A percentile compares a stretch with the other conserved stretches of the same genome.
Conservation (phyloP, 2,888 invertebrate genomes). For the Sicus ferrugineus region DNA sequence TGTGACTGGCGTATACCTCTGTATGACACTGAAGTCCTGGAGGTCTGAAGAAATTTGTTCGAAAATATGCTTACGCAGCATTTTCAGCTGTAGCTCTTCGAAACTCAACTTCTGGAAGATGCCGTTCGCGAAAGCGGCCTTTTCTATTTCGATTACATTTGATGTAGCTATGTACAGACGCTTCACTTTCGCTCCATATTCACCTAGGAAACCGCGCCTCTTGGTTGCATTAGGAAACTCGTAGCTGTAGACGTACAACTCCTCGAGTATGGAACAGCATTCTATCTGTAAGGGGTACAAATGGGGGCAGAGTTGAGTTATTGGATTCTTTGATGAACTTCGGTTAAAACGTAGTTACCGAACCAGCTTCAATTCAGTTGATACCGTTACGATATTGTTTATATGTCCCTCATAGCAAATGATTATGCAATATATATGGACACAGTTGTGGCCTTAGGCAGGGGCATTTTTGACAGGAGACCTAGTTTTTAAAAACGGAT, state of each 20-base stretch:
- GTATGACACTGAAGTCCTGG: conserved; percentile 45
- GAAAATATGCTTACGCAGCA: conserved; percentile 46
- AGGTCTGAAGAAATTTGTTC: conserved; percentile 40
- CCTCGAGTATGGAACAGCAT: conserved; percentile 45
- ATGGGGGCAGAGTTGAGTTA: background rate
- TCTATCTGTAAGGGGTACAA: conserved; percentile 23
- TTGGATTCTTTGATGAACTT: too few relatives aligned
- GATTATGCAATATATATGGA: conserved; percentile 45
- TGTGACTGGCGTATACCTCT: conserved; percentile 39
- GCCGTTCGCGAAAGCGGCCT: conserved; percentile 50
- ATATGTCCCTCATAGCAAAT: conserved; percentile 47
- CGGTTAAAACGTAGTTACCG: too few relatives aligned
- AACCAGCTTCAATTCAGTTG: too few relatives aligned
- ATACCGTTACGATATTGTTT: conserved; percentile 42
- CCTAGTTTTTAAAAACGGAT: too few relatives aligned
- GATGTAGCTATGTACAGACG: conserved; percentile 47
- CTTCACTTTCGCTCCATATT: conserved; percentile 40
- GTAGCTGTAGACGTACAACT: conserved; percentile 51
- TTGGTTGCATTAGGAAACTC: conserved; percentile 44
- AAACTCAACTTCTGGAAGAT: conserved; percentile 45
- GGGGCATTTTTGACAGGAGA: too few relatives aligned
- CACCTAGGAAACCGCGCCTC: conserved; percentile 48
- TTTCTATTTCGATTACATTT: conserved; percentile 44
- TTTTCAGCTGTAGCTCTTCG: conserved; percentile 46
- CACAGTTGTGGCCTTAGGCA: too few relatives aligned